Evolutionary conservation across 2,113 vertebrate genomes (phyloP).

Genomic region (Morone chrysops): DNA sequence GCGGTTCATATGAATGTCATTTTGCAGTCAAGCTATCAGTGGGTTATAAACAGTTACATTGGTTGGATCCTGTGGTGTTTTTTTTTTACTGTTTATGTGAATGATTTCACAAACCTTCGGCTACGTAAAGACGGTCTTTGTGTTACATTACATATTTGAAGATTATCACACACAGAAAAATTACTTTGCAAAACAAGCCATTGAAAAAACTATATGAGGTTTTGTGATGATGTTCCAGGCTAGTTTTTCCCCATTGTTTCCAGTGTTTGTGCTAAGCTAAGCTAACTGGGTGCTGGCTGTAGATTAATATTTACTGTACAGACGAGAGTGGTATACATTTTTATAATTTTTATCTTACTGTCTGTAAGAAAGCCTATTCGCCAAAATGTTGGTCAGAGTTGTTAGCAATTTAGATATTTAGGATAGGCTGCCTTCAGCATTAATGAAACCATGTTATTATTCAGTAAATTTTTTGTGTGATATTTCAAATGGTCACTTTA

Average conservation of each 20-base stretch:
- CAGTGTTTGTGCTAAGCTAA: neutral
- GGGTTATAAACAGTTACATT: neutral
- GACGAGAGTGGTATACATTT: too few relatives aligned
- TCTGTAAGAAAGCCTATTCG: too few relatives aligned
- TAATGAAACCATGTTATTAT: neutral
- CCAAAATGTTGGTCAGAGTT: neutral
- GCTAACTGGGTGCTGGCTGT: neutral
- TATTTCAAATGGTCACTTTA: neutral
- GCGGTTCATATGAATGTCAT: neutral
- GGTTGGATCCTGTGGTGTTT: neutral
- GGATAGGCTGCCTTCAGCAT: neutral
- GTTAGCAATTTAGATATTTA: too few relatives aligned
- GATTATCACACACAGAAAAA: too few relatives aligned
- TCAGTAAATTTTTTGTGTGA: too few relatives aligned
- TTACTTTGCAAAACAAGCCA: too few relatives aligned
- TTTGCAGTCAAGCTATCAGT: neutral
- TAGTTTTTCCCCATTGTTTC: neutral
- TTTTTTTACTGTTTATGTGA: neutral
- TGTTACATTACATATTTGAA: too few relatives aligned
- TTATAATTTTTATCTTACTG: too few relatives aligned
- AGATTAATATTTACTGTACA: too few relatives aligned
- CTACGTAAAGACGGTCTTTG: too few relatives aligned
- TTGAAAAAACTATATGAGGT: too few relatives aligned
- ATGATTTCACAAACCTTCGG: too few relatives aligned
- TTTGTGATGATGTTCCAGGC: neutral